Percentiles rank a stretch among this genome's conserved stretches.
phyloP scores from a whole-genome alignment of 2,888 invertebrate genomes.

The Nymphalis c-album region DNA sequence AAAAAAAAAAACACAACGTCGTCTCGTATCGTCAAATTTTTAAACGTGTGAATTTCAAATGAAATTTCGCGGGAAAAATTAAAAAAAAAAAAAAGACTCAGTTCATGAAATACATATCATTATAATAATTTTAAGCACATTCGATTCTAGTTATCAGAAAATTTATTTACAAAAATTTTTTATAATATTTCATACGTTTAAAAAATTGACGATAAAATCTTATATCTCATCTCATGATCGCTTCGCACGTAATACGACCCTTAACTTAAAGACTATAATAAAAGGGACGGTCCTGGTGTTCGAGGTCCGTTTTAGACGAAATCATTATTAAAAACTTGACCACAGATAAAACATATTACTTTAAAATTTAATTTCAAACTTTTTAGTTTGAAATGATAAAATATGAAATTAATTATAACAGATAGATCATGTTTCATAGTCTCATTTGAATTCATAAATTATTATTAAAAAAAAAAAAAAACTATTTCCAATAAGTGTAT shows the following conservation, averaged over 20 bases:
- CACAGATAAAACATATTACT: not conserved
- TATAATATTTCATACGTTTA: conserved; percentile 12
- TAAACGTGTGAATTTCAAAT: conserved; percentile 20
- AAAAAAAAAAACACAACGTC: conserved; percentile 45
- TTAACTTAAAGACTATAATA: conserved; percentile 23
- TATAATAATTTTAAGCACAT: conserved; percentile 12
- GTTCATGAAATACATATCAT: conserved; percentile 7
- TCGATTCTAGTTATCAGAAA: conserved; percentile 15
- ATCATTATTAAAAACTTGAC: not conserved
- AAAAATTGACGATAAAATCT: conserved; percentile 21
- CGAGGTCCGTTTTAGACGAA: conserved; percentile 24
- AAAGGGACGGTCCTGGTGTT: conserved; percentile 34
- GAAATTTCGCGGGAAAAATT: conserved; percentile 9
- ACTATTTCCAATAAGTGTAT: not conserved
- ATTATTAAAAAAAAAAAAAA: too few species aligned
- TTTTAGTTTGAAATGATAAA: too few species aligned
- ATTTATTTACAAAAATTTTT: conserved; percentile 15
- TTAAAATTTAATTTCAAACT: too few species aligned
- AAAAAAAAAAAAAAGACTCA: not conserved
- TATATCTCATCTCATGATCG: conserved; percentile 31
- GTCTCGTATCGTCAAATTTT: conserved; percentile 44
- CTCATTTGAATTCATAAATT: not conserved
- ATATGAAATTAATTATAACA: not conserved
- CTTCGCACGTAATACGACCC: conserved; percentile 34
- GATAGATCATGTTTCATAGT: not conserved